Percentiles rank a stretch among this genome's conserved stretches.
Conservation (phyloP, 2,888 invertebrate genomes). For the Cylindroiulus punctatus region DNA sequence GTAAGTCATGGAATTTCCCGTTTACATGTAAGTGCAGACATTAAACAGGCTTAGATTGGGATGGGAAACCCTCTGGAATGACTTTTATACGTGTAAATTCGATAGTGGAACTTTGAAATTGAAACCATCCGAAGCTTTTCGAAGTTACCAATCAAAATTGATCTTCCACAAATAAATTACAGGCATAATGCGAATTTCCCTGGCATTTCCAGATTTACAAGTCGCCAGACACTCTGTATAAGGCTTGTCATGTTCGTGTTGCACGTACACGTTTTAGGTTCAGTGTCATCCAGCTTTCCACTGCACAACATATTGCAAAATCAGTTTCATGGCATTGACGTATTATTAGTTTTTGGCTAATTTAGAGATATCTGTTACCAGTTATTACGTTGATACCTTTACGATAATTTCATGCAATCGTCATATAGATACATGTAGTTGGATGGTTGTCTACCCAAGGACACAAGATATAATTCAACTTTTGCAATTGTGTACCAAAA, state of each 20-base stretch:
- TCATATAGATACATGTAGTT: not conserved
- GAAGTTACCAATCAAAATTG: no score
- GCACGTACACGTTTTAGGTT: not conserved
- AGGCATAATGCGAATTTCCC: not conserved
- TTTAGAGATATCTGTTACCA: not conserved
- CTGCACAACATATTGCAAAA: not conserved
- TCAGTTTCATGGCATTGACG: not conserved
- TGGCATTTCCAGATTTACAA: not conserved
- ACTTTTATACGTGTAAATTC: no score
- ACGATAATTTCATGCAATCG: constrained; percentile 3
- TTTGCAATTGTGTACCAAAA: no score
- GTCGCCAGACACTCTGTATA: not conserved
- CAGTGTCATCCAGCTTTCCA: not conserved
- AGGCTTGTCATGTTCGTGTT: not conserved
- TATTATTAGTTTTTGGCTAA: not conserved
- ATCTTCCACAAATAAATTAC: not conserved
- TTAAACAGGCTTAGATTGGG: no score
- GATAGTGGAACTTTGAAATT: no score
- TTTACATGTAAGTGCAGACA: no score
- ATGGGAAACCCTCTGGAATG: no score
- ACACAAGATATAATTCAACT: no score
- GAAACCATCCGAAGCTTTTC: no score
- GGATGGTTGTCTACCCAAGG: not conserved
- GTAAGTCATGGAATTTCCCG: no score
- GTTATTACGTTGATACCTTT: not conserved